These are phyloP conservation scores for Tupaia tana DNA, from an alignment of 2,113 vertebrate genomes.

Conservation along the genomic window DNA sequence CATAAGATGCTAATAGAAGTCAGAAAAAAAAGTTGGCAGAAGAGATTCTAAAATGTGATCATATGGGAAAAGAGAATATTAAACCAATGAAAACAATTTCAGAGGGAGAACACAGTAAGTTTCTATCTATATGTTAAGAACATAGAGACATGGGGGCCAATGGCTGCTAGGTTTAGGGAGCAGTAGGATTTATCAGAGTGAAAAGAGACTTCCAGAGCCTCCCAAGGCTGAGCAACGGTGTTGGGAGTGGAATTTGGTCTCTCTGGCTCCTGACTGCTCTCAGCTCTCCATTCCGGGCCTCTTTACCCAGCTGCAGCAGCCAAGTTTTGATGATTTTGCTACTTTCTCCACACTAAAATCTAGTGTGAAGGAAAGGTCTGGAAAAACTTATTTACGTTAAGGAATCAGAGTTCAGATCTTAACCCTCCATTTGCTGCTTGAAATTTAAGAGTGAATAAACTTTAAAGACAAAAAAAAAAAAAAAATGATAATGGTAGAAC, in stretches of 20 bases:
- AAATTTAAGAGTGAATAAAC: neutral
- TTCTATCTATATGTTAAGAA: conserved; percentile 59
- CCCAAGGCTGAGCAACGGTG: neutral
- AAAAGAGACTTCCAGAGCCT: conserved; percentile 13
- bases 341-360: neutral
- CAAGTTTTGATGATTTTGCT: conserved; percentile 16
- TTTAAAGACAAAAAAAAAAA: neutral
- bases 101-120: conserved; percentile 46
- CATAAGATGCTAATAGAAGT: conserved; percentile 58
- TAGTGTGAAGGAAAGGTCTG: neutral
- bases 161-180: conserved; percentile 35
- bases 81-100: conserved; percentile 52
- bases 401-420: conserved; percentile 14
- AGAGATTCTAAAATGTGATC: conserved; percentile 62
- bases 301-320: neutral
- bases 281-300: neutral
- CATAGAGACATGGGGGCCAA: neutral
- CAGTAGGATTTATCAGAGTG: neutral
- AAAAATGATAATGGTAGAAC: neutral
- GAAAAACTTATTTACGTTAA: conserved; percentile 29
- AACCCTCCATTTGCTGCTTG: neutral
- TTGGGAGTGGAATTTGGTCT: neutral
- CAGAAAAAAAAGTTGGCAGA: neutral
- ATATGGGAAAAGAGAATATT: conserved; percentile 48
- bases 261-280: neutral